Percentiles rank a stretch among this genome's conserved stretches.
Evolutionary conservation across 2,113 vertebrate genomes (phyloP).

Genomic region (Anarrhichthys ocellatus): DNA sequence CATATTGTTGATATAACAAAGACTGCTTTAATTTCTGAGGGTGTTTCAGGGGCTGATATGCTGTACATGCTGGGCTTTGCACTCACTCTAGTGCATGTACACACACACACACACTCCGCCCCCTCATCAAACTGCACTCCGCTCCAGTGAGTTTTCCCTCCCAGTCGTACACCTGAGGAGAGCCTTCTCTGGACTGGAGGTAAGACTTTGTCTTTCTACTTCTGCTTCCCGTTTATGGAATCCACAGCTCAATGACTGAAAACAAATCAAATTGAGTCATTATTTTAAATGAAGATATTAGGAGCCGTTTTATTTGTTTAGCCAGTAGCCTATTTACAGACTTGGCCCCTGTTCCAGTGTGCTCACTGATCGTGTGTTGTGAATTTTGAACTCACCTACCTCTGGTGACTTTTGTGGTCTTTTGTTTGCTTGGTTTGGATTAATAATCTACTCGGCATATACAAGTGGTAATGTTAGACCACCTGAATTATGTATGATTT

Average conservation of each 20-base stretch:
- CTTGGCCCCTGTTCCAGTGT: neutral
- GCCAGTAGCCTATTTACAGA: constrained; percentile 16
- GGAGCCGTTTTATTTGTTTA: constrained; percentile 37
- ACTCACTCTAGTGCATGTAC: neutral
- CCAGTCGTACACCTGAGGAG: constrained; percentile 49
- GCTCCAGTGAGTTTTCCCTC: constrained; percentile 52
- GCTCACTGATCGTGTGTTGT: constrained; percentile 13
- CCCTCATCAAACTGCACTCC: constrained; percentile 56
- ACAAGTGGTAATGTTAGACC: neutral
- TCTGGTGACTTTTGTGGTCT: neutral
- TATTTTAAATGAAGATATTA: no score
- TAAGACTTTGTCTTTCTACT: constrained; percentile 45
- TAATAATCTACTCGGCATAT: neutral
- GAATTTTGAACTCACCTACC: constrained; percentile 32
- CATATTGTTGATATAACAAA: neutral
- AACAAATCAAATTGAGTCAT: neutral
- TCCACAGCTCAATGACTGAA: neutral
- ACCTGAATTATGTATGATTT: neutral
- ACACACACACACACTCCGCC: constrained; percentile 2
- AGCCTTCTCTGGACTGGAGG: constrained; percentile 49
- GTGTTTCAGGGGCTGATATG: constrained; percentile 10
- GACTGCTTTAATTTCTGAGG: neutral
- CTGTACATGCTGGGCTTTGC: constrained; percentile 1
- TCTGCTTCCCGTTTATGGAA: neutral
- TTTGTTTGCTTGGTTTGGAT: neutral